These are phyloP conservation scores for Crocidura indochinensis DNA, from an alignment of 2,797 vertebrate genomes.

Conservation along the genomic window DNA sequence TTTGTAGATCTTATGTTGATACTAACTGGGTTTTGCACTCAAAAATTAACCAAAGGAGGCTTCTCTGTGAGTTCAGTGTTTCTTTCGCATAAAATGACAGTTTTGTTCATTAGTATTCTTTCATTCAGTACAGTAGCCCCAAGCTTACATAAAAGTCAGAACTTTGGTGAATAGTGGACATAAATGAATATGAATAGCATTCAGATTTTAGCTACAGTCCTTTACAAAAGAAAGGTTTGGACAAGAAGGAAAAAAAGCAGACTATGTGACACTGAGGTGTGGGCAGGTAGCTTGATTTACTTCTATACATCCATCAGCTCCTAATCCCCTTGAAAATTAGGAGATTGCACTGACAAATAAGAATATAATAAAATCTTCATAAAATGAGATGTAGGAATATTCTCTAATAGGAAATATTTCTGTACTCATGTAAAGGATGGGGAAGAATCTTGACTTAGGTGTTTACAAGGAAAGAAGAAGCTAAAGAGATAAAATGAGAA, in stretches of 20 bases:
- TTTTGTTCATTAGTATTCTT: background rate
- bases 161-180: background rate
- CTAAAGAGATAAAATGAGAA: background rate
- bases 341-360: background rate
- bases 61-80: background rate
- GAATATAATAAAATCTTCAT: background rate
- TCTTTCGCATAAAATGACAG: conserved; percentile 14
- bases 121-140: background rate
- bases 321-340: background rate
- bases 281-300: background rate
- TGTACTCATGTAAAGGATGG: background rate
- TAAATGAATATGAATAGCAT: background rate
- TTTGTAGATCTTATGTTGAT: background rate
- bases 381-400: background rate
- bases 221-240: background rate
- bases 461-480: background rate
- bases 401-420: background rate
- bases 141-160: background rate
- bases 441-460: background rate
- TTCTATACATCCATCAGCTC: background rate
- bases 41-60: background rate
- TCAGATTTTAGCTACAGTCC: background rate
- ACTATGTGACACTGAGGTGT: background rate
- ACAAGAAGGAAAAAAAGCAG: background rate
- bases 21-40: background rate